Evolutionary conservation across 2,888 invertebrate genomes (phyloP).

Genomic region (Ennomos erosarius): DNA sequence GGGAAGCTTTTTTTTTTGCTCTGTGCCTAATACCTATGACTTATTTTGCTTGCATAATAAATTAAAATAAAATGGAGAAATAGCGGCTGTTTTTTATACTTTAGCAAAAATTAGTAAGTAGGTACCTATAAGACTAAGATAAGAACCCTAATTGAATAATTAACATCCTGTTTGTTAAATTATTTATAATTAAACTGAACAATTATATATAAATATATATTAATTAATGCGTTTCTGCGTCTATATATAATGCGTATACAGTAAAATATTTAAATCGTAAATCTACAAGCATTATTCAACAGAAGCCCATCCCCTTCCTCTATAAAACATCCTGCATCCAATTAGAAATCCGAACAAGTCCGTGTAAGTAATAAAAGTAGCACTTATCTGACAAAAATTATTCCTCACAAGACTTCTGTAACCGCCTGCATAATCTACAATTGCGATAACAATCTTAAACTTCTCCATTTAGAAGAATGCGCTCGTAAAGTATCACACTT

Average conservation of each 20-base stretch:
- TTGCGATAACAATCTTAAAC: constrained; percentile 49
- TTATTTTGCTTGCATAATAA: too few species aligned
- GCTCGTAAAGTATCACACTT: constrained; percentile 64
- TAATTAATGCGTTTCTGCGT: too few species aligned
- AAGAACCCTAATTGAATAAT: too few species aligned
- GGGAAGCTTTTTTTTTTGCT: too few species aligned
- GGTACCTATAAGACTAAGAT: too few species aligned
- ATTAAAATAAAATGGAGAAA: too few species aligned
- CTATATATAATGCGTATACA: constrained; percentile 4
- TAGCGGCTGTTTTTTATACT: too few species aligned
- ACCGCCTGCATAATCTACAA: constrained; percentile 30
- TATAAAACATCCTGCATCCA: constrained; percentile 21
- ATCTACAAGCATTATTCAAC: constrained; percentile 18
- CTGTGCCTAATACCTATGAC: too few species aligned
- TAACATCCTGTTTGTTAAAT: too few species aligned
- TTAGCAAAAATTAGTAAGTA: too few species aligned
- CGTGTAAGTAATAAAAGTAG: constrained; percentile 10
- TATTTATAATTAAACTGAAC: too few species aligned
- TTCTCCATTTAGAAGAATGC: constrained; percentile 47
- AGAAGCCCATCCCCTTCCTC: constrained; percentile 23
- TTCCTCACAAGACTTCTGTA: constrained; percentile 14
- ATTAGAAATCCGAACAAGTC: constrained; percentile 20
- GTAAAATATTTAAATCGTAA: constrained; percentile 15
- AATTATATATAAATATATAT: too few species aligned
- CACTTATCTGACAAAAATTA: constrained; percentile 18